phyloP scores from a whole-genome alignment of 1,140 invertebrate species.

The Fopius arisanus region DNA sequence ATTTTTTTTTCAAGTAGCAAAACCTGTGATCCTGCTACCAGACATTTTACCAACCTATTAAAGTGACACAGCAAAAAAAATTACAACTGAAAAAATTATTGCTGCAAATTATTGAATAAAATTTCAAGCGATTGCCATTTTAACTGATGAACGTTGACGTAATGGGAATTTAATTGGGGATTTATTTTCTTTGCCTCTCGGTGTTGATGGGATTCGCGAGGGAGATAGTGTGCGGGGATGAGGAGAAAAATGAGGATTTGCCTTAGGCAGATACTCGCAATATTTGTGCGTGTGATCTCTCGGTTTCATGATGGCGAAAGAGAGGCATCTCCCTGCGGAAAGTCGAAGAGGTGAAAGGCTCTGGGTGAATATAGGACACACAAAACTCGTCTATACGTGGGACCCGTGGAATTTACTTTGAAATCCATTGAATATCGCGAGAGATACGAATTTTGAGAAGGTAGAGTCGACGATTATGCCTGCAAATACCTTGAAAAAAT shows the following conservation, averaged over 20 bases:
- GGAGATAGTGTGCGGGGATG: not conserved
- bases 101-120: no score
- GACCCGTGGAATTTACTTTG: conserved; percentile 32
- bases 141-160: no score
- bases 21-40: not conserved
- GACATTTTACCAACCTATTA: not conserved
- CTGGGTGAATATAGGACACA: conserved; percentile 54
- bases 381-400: conserved; percentile 55
- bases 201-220: not conserved
- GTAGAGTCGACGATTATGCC: not conserved
- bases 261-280: conserved; percentile 14
- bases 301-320: not conserved
- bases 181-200: not conserved
- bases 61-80: no score
- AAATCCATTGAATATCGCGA: not conserved
- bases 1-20: no score
- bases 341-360: conserved; percentile 57
- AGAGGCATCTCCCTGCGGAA: not conserved
- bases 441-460: not conserved
- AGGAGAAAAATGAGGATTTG: conserved; percentile 8
- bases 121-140: no score
- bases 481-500: not conserved
- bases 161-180: not conserved
- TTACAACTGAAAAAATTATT: no score
- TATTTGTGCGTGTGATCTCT: not conserved